Base-by-base conservation (phyloP, 2,888 invertebrate species). In the Melanargia galathea region DNA sequence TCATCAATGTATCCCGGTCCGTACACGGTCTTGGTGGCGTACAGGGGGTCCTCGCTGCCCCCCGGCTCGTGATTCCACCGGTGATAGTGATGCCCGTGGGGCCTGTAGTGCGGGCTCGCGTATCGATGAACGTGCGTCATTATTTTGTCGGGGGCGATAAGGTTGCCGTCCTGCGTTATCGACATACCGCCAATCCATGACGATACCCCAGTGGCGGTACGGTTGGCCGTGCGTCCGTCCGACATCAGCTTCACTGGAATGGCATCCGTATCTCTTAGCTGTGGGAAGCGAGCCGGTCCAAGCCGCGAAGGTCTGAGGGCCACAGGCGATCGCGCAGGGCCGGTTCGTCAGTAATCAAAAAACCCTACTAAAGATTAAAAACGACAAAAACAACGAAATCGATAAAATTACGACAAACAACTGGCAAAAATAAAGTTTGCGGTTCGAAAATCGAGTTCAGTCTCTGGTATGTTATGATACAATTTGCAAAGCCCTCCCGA, bases 21-120 rank as follows among this genome's bases (percentile, higher is more conserved):
- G 81, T 90, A 91, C 86, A 92, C 90, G 26, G 93, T 93, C 84
- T 93, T 92, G 80, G 93, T 93, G 52, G 92, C 90, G 74, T 90
- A 90, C 63, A 90, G 81, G 38, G 92, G 87, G 67, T 90, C 91
- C 74, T 90, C 90, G 67, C 90, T 87, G 73, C 90, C 92, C 81
- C 89, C 93, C 68, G 85, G 92, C 82, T 87, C 90, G 80, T 90
- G 90, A 75, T 84, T 87, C 92, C 86, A 92, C 77, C 87, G 92
- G 71, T 82, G 92, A 78, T 84, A 86, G 84, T 90, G 87, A 69
- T 90, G 90, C 63, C 90, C 90, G 70, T 90, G 90, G 51, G 90
- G 88, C 74, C 87, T 90, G 88, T 88, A 89, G 85, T 92, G 92
- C 43, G 92, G 91, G 76, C 92, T 92, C 68, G 88, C 80, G 72